Evolutionary conservation across 1,140 invertebrate genomes (phyloP), one percentile per base, ranked within the genome.

Genomic region (Leptopilina clavipes): DNA sequence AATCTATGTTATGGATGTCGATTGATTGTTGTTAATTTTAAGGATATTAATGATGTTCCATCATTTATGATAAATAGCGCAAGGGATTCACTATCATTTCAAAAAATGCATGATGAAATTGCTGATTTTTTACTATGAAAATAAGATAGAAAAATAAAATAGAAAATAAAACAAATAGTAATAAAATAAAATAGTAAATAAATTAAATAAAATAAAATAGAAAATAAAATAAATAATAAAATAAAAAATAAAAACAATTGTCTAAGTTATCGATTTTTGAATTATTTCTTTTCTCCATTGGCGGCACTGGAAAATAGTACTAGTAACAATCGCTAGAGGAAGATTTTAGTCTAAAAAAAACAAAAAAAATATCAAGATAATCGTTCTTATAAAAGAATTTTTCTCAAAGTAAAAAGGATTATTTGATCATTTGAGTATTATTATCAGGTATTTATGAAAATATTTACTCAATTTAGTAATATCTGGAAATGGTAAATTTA

Each of bases 1-100:
- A 82, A 73, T 73, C 80, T 90, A 0, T 90, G 89, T 81, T 90
- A 90, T 71, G 85, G 86, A 0, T 90, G 89, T 70, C 81, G 77
- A 80, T 71, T 86, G 12, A 90, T 90, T 72, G 80, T 87, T 76
- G 73, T 52, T 17, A 79, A 85, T 76, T 83, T 85, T 17, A 79
- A 87, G 14, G 45, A 70, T 12, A 7, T 59, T 11, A 71, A 74
- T 11, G 11, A 14, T 10, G 54, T 89, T 7, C 86, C 87, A 3
- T 6, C 18, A 0, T 82, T 84, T 72, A 70, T 89, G 37, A 40
- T 82, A 3, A 76, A 72, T 7, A 48, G 71, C 9, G 70, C 83
- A 5, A 14, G 76, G 56, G 31, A 82, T 37, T 77, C 72, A 75
- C 7, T 84, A 17, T 79, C 79, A 22, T 77, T 87, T 9, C 76